Conservation (phyloP, 2,113 vertebrate genomes). For the Paramormyrops kingsleyae region DNA sequence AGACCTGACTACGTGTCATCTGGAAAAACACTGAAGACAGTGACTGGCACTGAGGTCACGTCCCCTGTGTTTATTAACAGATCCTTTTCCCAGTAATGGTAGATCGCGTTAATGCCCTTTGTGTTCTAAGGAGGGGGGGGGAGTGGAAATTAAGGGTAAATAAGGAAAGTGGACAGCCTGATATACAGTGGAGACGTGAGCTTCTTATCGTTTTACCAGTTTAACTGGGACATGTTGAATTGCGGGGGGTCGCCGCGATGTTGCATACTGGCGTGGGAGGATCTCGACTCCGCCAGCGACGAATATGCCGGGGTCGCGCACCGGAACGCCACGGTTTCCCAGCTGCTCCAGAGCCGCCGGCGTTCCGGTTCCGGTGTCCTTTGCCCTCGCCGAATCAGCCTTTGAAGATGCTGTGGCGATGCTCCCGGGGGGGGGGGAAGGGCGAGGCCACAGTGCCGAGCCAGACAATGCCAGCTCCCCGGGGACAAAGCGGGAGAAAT, state of each 20-base stretch:
- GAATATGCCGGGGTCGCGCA: neutral
- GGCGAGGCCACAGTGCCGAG: slow-evolving; percentile 22
- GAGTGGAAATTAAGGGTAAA: slow-evolving; percentile 52
- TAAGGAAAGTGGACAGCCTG: slow-evolving; percentile 38
- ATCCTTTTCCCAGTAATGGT: slow-evolving; percentile 72
- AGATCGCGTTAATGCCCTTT: slow-evolving; percentile 62
- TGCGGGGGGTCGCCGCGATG: neutral
- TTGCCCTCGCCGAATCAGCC: neutral
- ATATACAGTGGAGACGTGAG: neutral
- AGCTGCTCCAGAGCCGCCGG: neutral
- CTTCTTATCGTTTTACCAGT: neutral
- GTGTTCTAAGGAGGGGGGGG: slow-evolving; percentile 30
- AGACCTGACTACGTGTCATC: slow-evolving; percentile 68
- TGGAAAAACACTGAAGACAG: slow-evolving; percentile 73
- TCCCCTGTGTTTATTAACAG: slow-evolving; percentile 72
- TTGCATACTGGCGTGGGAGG: neutral
- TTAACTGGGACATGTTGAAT: neutral
- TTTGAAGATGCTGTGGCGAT: neutral
- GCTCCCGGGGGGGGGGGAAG: slow-evolving; percentile 12
- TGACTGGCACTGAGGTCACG: slow-evolving; percentile 69
- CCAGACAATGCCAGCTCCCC: slow-evolving; percentile 49
- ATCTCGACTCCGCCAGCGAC: neutral
- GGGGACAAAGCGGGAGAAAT: slow-evolving; percentile 36
- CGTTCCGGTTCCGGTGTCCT: neutral
- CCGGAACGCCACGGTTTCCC: neutral